Evolutionary conservation across 2,113 vertebrate genomes (phyloP).

Genomic region (Myiozetetes cayanensis): DNA sequence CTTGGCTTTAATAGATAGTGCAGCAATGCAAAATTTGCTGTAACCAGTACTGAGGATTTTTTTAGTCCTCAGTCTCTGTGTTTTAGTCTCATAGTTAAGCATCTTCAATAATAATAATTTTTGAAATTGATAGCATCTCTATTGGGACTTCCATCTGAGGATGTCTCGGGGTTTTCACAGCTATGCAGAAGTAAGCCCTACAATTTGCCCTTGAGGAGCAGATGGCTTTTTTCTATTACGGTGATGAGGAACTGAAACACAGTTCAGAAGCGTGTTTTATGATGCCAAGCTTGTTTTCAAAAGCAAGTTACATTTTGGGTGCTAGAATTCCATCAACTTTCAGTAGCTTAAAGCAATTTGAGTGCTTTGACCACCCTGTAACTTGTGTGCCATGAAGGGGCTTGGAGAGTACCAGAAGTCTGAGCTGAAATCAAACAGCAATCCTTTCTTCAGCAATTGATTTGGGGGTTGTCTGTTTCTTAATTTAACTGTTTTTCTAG

Average conservation of each 20-base stretch:
- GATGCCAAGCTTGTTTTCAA: background rate
- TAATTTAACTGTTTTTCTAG: background rate
- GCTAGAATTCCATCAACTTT: background rate
- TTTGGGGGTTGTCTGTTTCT: background rate
- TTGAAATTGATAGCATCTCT: slow-evolving; percentile 23
- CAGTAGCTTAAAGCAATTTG: background rate
- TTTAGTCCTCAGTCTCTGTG: background rate
- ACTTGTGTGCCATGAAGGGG: background rate
- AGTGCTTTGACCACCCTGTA: background rate
- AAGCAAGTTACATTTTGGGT: background rate
- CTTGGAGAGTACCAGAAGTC: background rate
- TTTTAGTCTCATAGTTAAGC: background rate
- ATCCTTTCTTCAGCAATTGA: background rate
- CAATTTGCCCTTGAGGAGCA: slow-evolving; percentile 45
- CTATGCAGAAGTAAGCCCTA: slow-evolving; percentile 36
- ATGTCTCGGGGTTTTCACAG: background rate
- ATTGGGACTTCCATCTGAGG: background rate
- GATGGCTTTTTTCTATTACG: slow-evolving; percentile 32
- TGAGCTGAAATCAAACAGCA: background rate
- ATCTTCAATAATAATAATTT: slow-evolving; percentile 32
- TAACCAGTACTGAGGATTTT: background rate
- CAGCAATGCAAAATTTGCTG: background rate
- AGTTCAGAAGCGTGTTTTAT: background rate
- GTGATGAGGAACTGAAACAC: slow-evolving; percentile 10
- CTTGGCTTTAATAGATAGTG: background rate